Percentiles rank a stretch among this genome's conserved stretches.
Conservation (phyloP, 2,113 vertebrate genomes). For the Sorex fumeus region DNA sequence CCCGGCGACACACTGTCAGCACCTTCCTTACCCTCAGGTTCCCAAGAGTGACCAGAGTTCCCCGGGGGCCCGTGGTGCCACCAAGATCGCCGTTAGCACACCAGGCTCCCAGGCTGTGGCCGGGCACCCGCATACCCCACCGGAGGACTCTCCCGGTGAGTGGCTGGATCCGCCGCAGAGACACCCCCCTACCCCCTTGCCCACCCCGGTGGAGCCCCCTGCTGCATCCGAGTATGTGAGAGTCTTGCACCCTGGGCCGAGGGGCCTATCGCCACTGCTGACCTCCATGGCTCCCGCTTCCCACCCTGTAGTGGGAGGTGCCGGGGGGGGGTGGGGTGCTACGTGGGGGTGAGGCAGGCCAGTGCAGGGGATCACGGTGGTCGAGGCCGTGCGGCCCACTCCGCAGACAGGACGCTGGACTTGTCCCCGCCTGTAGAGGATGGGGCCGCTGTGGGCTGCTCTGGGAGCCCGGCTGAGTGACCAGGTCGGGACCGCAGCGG, state of each 20-base stretch:
- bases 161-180: no score
- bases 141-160: slow-evolving; percentile 45
- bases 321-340: not conserved
- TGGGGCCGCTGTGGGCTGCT: no score
- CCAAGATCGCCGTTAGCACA: not conserved
- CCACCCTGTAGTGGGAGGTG: not conserved
- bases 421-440: not conserved
- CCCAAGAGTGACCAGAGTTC: slow-evolving; percentile 23
- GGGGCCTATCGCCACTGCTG: not conserved
- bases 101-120: not conserved
- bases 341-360: accelerated
- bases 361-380: not conserved
- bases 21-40: slow-evolving; percentile 75
- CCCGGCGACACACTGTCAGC: not conserved
- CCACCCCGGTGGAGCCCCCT: no score
- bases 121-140: not conserved
- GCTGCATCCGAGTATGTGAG: no score
- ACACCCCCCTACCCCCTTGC: no score
- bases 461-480: no score
- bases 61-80: not conserved
- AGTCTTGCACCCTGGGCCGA: not conserved
- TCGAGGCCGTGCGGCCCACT: not conserved
- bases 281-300: no score
- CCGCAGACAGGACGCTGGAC: not conserved
- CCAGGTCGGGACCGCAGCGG: no score